Evolutionary conservation across 2,113 vertebrate species (phyloP), one percentile per base, ranked within the genome.

Genomic region (Chaetodon trifascialis): DNA sequence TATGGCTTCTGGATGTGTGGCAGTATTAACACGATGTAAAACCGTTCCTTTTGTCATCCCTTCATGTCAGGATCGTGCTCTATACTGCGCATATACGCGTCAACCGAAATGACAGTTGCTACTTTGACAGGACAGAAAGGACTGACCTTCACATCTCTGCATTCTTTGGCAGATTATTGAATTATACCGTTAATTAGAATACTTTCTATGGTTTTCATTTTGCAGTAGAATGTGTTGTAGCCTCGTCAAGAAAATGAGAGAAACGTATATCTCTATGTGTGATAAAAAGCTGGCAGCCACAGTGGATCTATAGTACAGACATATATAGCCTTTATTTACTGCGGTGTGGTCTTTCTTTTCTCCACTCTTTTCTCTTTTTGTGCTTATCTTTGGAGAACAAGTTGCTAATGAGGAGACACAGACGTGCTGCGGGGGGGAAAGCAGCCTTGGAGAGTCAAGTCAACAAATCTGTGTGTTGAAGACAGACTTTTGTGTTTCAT

Each of bases 391-490:
- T 73, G 49, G 86, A 84, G 85, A 67, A 85, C 79, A 88, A 79
- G 62, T 88, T 90, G 89, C 90, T 92, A 89, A 91, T 62, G 44
- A 84, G 79, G 65, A 75, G 52, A 83, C 77, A 88, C 80, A 69
- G 68, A 72, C 59, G n/a, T 64, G 64, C 73, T 82, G 73, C 73
- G 49, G 62, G 80, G 77, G 38, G 49, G 54, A 79, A 38, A 42
- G 21, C 17, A 84, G 65, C 52, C 52, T 25, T 25, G 21, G 21
- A 65, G 76, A 77, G 66, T 86, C 65, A 79, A 63, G 63, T 77
- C 56, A 86, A 79, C 73, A 77, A 58, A 84, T 82, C 49, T 78
- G 51, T 70, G 62, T 86, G 55, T 86, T 84, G 69, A 85, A 80
- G 78, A 80, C 46, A 77, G 73, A 75, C 25, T 79, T 79, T 70